Evolutionary conservation across 2,888 invertebrate species (phyloP), one percentile per base, ranked within the genome.

Genomic region (Rhaphigaster nebulosa): DNA sequence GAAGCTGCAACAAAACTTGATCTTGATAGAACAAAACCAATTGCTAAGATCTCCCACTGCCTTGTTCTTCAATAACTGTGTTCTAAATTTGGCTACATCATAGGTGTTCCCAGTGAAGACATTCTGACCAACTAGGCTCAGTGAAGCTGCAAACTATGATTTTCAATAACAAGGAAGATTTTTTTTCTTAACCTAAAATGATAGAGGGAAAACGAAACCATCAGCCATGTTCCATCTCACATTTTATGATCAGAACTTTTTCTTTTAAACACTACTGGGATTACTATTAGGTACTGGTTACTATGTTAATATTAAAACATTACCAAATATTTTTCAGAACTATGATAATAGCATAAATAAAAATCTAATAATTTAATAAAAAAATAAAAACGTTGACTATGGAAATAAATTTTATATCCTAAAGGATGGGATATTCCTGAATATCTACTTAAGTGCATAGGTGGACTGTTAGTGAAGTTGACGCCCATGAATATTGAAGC

Each of bases 341-440:
- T n/a, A 60, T 60, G 26, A 60, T 60, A n/a, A 60, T n/a, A n/a
- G n/a, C 60, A 60, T n/a, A 60, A 60, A 60, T 60, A n/a, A n/a
- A n/a, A 60, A n/a, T 23, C 23, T 54, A 20, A 45, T 6, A 45
- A 45, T 45, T 45, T 10, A 45, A 10, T 45, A 45, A 45, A n/a
- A n/a, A n/a, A n/a, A n/a, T n/a, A n/a, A n/a, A n/a, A n/a, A n/a
- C n/a, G n/a, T n/a, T n/a, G n/a, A n/a, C n/a, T n/a, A n/a, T n/a
- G n/a, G n/a, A n/a, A n/a, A n/a, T n/a, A n/a, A n/a, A n/a, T n/a
- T n/a, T n/a, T n/a, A n/a, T n/a, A n/a, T n/a, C n/a, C n/a, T n/a
- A n/a, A n/a, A n/a, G n/a, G n/a, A n/a, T n/a, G n/a, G n/a, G n/a
- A n/a, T n/a, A n/a, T n/a, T n/a, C n/a, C n/a, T n/a, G n/a, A n/a